phyloP scores from a whole-genome alignment of 2,888 invertebrate genomes.

The Nymphalis polychloros region DNA sequence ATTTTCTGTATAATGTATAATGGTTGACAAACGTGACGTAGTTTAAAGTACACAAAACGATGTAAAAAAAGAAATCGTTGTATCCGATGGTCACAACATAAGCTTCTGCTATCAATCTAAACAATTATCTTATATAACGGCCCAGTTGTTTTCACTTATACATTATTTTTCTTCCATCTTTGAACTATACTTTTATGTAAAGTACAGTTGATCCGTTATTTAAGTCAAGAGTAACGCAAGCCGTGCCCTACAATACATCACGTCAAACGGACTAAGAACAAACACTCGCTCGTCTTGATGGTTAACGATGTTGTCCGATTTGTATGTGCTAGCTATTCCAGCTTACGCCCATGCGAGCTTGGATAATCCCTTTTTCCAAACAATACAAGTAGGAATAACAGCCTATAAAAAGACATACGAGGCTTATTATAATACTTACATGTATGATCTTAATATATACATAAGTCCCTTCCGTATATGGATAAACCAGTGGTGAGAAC shows the following conservation, averaged over 20 bases:
- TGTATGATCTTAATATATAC: background rate
- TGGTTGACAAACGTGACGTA: too few relatives aligned
- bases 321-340: conserved; percentile 14
- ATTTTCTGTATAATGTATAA: too few relatives aligned
- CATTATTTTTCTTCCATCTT: background rate
- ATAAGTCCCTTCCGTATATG: too few relatives aligned
- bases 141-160: background rate
- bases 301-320: conserved; percentile 34
- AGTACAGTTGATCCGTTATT: conserved; percentile 6
- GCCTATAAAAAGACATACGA: background rate
- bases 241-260: conserved; percentile 19
- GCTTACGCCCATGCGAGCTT: background rate
- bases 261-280: conserved; percentile 23
- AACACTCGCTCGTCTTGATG: conserved; percentile 28
- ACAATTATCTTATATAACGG: background rate
- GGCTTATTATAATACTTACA: background rate
- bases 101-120: too few relatives aligned
- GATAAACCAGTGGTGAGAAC: too few relatives aligned
- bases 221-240: conserved; percentile 9
- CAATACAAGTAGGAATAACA: background rate
- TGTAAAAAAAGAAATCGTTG: too few relatives aligned
- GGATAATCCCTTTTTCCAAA: background rate
- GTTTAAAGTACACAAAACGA: too few relatives aligned
- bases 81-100: too few relatives aligned
- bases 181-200: background rate